Evolutionary conservation across 1,140 invertebrate species (phyloP).

Genomic region (Drosophila asahinai): DNA sequence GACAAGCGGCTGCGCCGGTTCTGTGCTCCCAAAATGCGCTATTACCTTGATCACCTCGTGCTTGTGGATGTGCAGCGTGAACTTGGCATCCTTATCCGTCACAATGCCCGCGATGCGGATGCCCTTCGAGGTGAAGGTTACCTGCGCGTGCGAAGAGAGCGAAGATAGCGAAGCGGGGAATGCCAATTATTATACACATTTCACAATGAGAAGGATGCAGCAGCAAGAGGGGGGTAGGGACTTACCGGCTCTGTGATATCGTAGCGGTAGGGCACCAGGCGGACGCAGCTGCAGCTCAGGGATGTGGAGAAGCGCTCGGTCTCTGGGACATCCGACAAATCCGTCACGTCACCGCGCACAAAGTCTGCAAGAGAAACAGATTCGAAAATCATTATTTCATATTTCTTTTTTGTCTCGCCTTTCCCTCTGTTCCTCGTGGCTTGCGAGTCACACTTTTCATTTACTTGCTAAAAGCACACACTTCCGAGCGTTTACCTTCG

Average conservation of each 20-base stretch:
- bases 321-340: slow-evolving; percentile 37
- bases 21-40: slow-evolving; percentile 18
- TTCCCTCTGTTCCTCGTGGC: slow-evolving; percentile 25
- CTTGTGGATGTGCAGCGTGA: slow-evolving; percentile 31
- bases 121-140: slow-evolving; percentile 27
- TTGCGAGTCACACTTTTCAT: slow-evolving; percentile 1
- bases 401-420: background rate
- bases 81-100: slow-evolving; percentile 22
- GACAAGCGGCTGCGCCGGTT: slow-evolving; percentile 16
- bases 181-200: slow-evolving; percentile 26
- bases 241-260: slow-evolving; percentile 33
- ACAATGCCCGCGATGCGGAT: slow-evolving; percentile 12
- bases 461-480: background rate
- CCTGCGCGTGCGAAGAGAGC: background rate
- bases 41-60: slow-evolving; percentile 41
- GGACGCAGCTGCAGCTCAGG: slow-evolving; percentile 19
- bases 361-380: slow-evolving; percentile 55
- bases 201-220: background rate
- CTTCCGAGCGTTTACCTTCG: slow-evolving; percentile 18
- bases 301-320: slow-evolving; percentile 3
- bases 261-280: slow-evolving; percentile 30
- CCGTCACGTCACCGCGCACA: slow-evolving; percentile 67
- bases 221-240: background rate
- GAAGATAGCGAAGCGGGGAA: background rate
- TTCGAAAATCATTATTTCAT: background rate